A percentile compares a stretch with the other conserved stretches of the same genome.
These are phyloP conservation scores for Asarcornis scutulata DNA, from an alignment of 2,113 vertebrate species.

Conservation along the genomic window DNA sequence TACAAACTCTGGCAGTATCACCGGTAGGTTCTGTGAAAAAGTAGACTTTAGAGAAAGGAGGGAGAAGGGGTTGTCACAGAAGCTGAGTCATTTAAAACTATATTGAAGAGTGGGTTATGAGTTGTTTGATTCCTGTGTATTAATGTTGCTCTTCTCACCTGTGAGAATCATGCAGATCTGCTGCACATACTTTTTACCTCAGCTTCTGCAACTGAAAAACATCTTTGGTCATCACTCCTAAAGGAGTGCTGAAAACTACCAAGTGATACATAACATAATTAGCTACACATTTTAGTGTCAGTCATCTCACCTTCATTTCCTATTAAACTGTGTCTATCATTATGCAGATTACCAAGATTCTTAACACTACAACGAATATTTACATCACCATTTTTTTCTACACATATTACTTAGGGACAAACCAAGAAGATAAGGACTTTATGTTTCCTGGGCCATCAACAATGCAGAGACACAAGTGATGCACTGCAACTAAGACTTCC, in stretches of 20 bases:
- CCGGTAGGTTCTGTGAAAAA: neutral
- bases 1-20: neutral
- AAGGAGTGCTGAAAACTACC: neutral
- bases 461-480: neutral
- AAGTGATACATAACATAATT: neutral
- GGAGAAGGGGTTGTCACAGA: neutral
- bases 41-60: neutral
- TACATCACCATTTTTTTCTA: neutral
- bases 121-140: neutral
- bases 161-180: neutral
- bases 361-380: neutral
- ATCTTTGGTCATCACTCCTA: neutral
- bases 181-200: neutral
- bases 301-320: neutral
- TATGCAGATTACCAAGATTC: neutral
- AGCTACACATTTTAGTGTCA: rapidly evolving
- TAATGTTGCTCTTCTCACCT: neutral
- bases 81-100: neutral
- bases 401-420: neutral
- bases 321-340: neutral
- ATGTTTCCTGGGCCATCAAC: neutral
- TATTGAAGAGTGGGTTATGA: neutral
- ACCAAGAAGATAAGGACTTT: neutral
- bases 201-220: neutral
- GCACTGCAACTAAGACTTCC: neutral